Evolutionary conservation across 2,888 invertebrate genomes (phyloP).

Genomic region (Conchocele bisecta): DNA sequence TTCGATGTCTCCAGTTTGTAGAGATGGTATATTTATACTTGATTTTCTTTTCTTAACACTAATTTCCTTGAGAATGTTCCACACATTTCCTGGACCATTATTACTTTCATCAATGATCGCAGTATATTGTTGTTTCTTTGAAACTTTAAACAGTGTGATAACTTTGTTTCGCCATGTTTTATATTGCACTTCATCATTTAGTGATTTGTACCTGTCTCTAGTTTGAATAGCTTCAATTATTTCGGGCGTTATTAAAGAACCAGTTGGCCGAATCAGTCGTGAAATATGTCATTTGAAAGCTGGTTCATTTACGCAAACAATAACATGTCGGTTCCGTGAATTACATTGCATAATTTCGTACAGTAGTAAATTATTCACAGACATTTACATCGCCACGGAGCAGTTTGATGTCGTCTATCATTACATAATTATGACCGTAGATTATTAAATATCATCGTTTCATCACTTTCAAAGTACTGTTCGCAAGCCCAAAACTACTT

Average conservation of each 20-base stretch:
- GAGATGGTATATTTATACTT: neutral
- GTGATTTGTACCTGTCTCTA: neutral
- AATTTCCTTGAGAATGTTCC: neutral
- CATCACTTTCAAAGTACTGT: too few relatives aligned
- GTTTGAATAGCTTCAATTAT: neutral
- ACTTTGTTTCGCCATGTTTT: constrained; percentile 1
- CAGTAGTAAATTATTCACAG: too few relatives aligned
- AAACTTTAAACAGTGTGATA: neutral
- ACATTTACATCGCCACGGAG: too few relatives aligned
- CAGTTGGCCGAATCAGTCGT: too few relatives aligned
- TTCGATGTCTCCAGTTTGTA: neutral
- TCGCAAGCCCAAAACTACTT: too few relatives aligned
- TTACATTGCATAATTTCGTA: too few relatives aligned
- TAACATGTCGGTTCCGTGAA: too few relatives aligned
- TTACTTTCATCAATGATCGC: neutral
- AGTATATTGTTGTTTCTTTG: neutral
- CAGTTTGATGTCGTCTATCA: too few relatives aligned
- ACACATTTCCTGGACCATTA: neutral
- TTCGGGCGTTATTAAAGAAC: neutral
- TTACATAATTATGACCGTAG: too few relatives aligned
- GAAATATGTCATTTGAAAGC: too few relatives aligned
- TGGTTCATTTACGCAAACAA: too few relatives aligned
- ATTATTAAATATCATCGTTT: too few relatives aligned
- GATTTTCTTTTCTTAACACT: neutral
- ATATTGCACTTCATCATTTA: neutral